Evolutionary conservation across 1,140 invertebrate species (phyloP), one percentile per base, ranked within the genome.

Genomic region (Ruditapes philippinarum): DNA sequence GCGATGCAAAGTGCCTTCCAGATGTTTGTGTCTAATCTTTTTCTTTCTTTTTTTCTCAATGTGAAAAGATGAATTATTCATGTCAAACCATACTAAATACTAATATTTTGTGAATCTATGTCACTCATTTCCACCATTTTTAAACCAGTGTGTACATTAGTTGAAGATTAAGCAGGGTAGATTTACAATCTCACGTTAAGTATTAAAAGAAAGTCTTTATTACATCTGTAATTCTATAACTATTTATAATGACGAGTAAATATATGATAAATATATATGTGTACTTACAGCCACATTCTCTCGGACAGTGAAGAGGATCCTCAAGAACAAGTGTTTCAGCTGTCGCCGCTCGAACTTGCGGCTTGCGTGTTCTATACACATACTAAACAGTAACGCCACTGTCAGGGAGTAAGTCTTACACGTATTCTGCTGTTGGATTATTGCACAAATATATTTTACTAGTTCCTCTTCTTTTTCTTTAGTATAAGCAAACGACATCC

Each of bases 391-490:
- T 42, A 92, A 92, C n/a, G 94, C 92, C 12, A 91, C 90, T 9
- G 92, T 88, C 9, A 94, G 90, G 2, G 92, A 86, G 87, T 92
- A 93, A 14, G 87, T 82, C 25, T 54, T 81, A 38, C 91, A 89
- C 0, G 89, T 83, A 42, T 86, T 90, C 68, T 91, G 85, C 19
- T 88, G 89, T 62, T 90, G 88, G 31, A 93, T 91, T 22, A 94
- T 87, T 51, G 89, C 88, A 49, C 92, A 83, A 31, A 94, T 92
- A n/a, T 86, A 89, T 36, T 93, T 92, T 49, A 95, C 76, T 12
- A 95, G 87, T 42, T 94, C 92, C 0, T 93, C 92, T 54, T 94
- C 94, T 85, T 91, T 92, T 12, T 95, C 93, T 25, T 89, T 88
- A 14, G 85, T 85, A 81, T 94, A 95, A 12, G 92, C 81, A 65